Evolutionary conservation across 2,797 vertebrate species (phyloP), one percentile per base, ranked within the genome.

Genomic region (Sebastes goodei): DNA sequence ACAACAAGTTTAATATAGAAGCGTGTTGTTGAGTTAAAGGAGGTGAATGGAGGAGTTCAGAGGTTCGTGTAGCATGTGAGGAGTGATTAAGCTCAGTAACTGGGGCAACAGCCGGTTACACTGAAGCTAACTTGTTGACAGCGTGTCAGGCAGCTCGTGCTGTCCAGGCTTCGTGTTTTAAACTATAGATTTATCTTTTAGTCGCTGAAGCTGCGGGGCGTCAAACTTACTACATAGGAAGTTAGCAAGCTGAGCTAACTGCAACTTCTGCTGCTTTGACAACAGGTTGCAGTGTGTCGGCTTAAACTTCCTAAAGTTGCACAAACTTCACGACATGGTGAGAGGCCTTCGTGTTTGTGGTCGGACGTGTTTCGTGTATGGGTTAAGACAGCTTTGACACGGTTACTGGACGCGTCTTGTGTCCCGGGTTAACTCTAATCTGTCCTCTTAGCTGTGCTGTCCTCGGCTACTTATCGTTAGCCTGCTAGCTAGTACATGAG

Each of bases 221-320:
- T 61, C 33, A 23, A 78, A 85, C 76, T 80, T 42, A 83, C 80
- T 66, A 27, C 4, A 27, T 67, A 14, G 71, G 33, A 4, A 56
- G 80, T 86, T 88, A 86, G 85, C 86, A 29, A 49, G 85, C 83
- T 87, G 79, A 78, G 92, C 92, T 93, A 94, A 80, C 85, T 70
- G 62, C 85, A 94, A 95, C 94, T 96, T 95, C 83, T 94, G 89
- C 67, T 73, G 86, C 89, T 93, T 93, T 94, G 89, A 96, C 96
- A 96, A 96, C 96, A 96, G 95, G 96, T 96, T 96, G 96, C 86
- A 82, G 87, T 77, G 76, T 74, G 90, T 85, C 82, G 81, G 76
- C 79, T 82, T 77, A 71, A 71, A 89, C 86, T 86, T 80, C 70
- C 20, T 73, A 86, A 93, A 92, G 89, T 93, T 83, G 35, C 20